Percentiles rank a stretch among this genome's conserved stretches.
Evolutionary conservation across 1,140 invertebrate genomes (phyloP).

Genomic region (Macrobrachium nipponense): DNA sequence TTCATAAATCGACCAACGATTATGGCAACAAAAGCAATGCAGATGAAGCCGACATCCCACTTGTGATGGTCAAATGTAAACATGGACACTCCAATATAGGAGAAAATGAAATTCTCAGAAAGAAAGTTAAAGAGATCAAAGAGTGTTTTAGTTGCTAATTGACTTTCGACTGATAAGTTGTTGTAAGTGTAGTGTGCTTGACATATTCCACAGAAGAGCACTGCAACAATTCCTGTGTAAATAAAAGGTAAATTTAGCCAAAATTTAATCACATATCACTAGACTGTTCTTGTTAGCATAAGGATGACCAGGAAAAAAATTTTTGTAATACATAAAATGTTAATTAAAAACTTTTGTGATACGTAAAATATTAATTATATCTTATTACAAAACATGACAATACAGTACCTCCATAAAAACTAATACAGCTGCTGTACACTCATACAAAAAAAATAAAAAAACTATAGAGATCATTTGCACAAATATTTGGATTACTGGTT

Average conservation of each 20-base stretch:
- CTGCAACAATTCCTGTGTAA: conserved; percentile 87
- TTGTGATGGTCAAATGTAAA: conserved; percentile 97
- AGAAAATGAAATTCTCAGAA: conserved; percentile 98
- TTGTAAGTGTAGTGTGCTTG: conserved; percentile 99
- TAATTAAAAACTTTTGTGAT: too few species aligned
- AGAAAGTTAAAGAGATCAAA: conserved; percentile 97
- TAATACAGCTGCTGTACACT: too few species aligned
- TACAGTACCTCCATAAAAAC: too few species aligned
- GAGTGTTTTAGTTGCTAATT: conserved; percentile 91
- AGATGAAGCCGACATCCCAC: conserved; percentile 92
- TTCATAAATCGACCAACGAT: conserved; percentile 90
- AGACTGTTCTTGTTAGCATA: too few species aligned
- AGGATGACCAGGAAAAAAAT: too few species aligned
- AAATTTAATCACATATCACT: too few species aligned
- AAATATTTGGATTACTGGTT: too few species aligned
- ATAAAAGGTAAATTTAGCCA: background rate
- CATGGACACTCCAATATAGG: conserved; percentile 98
- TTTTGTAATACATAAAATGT: too few species aligned
- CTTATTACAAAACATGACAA: too few species aligned
- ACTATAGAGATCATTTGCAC: too few species aligned
- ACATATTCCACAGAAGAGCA: conserved; percentile 98
- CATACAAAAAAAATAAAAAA: too few species aligned
- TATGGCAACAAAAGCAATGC: conserved; percentile 88
- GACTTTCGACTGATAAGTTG: conserved; percentile 89
- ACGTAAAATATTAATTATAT: too few species aligned